Evolutionary conservation across 2,888 invertebrate species (phyloP), one percentile per base, ranked within the genome.

Genomic region (Hirtodrosophila histrioides): DNA sequence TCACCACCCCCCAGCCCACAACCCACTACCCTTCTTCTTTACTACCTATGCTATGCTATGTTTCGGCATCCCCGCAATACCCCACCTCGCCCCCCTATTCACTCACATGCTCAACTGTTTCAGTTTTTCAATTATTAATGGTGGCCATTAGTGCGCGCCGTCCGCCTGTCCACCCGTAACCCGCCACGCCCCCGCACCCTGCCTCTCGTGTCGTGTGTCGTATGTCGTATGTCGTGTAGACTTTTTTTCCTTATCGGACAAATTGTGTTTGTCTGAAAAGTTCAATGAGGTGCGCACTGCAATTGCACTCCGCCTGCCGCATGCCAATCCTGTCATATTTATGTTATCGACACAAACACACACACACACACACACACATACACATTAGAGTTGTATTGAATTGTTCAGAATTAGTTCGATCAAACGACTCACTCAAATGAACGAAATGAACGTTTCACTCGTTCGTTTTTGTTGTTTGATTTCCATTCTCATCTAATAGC

Each of bases 81-180:
- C 54, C 43, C 7, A 7, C 29, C 51, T 8, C 6, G 7, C 12
- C 39, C 46, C 12, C 17, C 5, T 3, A n/a, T 6, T n/a, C 10
- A 39, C 41, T 71, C 85, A 81, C 70, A 71, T 84, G 73, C 80
- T 86, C 69, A 76, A 82, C 85, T 80, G 86, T 86, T 84, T 83
- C 78, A 84, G 81, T 83, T 86, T 81, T 84, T 86, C 84, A 86
- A 81, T 84, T 86, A 84, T 84, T 84, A 86, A 86, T 83, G 84
- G 78, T 83, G 86, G 84, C 86, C 84, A 83, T 86, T 84, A 84
- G 84, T 86, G 81, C 66, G 75, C 78, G 64, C 62, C 68, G 74
- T 64, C 69, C 70, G 56, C 43, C 35, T 58, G 46, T 8, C 49
- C n/a, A n/a, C 48, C 56, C 51, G 37, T 36, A 27, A n/a, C 49